These are phyloP conservation scores for Rattus norvegicus DNA, from an alignment of 2,113 vertebrate genomes.

Conservation along the genomic window GRCr8 NC_086027.1:21950001-21950500, in stretches of 20 bases:
- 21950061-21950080: slow-evolving; percentile 1
- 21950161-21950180: not conserved
- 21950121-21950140: slow-evolving; percentile 9
- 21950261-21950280: not conserved
- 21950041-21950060: not conserved
- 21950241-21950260: not conserved
- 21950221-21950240: not conserved
- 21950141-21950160: not conserved
- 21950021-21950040: not conserved
- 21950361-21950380: not conserved
- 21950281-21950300: not conserved
- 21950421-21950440: not conserved
- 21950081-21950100: slow-evolving; percentile 17
- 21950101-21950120: not conserved
- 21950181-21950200: not conserved
- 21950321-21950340: not conserved
- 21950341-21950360: not conserved
- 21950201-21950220: slow-evolving; percentile 1
- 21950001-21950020: not conserved
- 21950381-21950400: not conserved
- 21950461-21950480: not conserved
- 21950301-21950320: not conserved
- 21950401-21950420: not conserved
- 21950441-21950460: not conserved
- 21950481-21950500: not conserved